A percentile compares a stretch with the other conserved stretches of the same genome.
phyloP scores from a whole-genome alignment of 2,113 vertebrate genomes.

The Asarcornis scutulata region DNA sequence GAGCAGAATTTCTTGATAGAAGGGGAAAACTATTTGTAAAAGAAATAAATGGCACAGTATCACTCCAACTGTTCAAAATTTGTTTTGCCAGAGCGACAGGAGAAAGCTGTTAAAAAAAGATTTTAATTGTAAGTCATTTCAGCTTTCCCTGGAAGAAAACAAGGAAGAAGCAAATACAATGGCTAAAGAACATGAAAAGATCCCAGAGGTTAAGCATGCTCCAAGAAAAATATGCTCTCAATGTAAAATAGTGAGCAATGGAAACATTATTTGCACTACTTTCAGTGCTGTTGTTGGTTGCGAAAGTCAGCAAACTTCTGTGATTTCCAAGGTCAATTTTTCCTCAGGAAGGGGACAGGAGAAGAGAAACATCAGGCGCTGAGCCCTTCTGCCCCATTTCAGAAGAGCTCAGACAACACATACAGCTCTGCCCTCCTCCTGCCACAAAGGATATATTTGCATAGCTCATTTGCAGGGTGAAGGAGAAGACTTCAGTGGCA shows the following conservation, averaged over 20 bases:
- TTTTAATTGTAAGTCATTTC: conserved; percentile 32
- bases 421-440: background rate
- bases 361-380: background rate
- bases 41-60: background rate
- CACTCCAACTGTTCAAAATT: background rate
- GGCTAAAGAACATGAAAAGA: conserved; percentile 48
- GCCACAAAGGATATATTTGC: background rate
- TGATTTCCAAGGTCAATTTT: background rate
- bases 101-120: conserved; percentile 67
- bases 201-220: conserved; percentile 51
- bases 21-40: conserved; percentile 10
- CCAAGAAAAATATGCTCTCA: conserved; percentile 63
- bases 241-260: background rate
- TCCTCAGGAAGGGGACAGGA: background rate
- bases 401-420: background rate
- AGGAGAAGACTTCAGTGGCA: conserved; percentile 13
- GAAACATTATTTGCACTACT: background rate
- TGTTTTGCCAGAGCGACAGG: conserved; percentile 58
- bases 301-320: background rate
- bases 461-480: conserved; percentile 34
- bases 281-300: background rate
- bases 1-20: conserved; percentile 19
- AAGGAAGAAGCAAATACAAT: conserved; percentile 56
- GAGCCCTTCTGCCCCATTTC: background rate
- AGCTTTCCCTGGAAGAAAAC: conserved; percentile 14